These are phyloP conservation scores for Lindbergichthys nudifrons DNA, from an alignment of 2,797 vertebrate genomes.

Conservation along the genomic window DNA sequence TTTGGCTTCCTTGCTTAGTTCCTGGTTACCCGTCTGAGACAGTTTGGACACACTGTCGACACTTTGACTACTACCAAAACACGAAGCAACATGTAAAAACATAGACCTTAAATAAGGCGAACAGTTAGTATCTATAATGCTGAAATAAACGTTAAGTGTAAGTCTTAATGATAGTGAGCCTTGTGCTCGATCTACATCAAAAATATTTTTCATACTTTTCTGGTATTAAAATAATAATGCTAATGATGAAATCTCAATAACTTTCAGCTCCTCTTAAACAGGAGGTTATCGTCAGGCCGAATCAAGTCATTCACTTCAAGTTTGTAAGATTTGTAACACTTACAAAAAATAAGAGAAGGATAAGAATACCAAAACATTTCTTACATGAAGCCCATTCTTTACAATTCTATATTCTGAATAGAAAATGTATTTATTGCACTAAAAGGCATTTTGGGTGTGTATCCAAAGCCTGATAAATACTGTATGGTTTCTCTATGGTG, in stretches of 20 bases:
- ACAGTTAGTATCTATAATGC: neutral
- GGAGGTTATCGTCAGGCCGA: too few relatives aligned
- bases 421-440: neutral
- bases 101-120: neutral
- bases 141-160: neutral
- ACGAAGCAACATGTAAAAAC: neutral
- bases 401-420: too few relatives aligned
- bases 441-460: too few relatives aligned
- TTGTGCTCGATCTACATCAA: neutral
- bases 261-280: neutral
- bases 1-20: conserved; percentile 54
- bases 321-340: neutral
- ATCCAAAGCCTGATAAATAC: neutral
- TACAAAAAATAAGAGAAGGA: neutral
- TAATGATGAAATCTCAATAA: neutral
- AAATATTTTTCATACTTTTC: too few relatives aligned
- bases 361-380: neutral
- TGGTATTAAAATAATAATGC: too few relatives aligned
- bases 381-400: too few relatives aligned
- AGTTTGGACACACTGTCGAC: conserved; percentile 49
- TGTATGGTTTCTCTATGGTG: neutral
- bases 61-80: conserved; percentile 37
- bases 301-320: neutral
- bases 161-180: conserved; percentile 2
- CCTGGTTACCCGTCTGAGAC: conserved; percentile 61